Evolutionary conservation across 2,888 invertebrate species (phyloP).

Genomic region (Pterostichus madidus): DNA sequence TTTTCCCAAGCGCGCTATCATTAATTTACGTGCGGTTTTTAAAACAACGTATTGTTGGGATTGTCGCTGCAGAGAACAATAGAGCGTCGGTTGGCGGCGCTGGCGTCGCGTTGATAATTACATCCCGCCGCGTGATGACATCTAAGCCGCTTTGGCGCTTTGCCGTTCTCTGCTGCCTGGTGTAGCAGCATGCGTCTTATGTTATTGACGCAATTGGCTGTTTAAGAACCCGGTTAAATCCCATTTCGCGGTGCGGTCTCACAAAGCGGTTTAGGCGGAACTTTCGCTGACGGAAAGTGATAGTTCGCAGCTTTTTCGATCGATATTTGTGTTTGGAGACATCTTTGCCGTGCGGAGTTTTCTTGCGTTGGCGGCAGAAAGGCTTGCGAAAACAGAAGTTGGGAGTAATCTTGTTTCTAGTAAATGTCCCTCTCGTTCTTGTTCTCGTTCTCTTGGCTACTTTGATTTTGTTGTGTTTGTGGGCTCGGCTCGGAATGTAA

Average conservation of each 20-base stretch:
- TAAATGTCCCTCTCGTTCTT: conserved; percentile 12
- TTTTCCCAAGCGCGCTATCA: conserved; percentile 41
- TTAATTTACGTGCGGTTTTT: conserved; percentile 53
- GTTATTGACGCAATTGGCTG: conserved; percentile 63
- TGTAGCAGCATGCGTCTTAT: conserved; percentile 49
- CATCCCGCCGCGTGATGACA: conserved; percentile 46
- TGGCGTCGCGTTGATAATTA: conserved; percentile 54
- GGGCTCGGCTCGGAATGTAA: conserved; percentile 43
- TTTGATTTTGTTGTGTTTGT: conserved; percentile 53
- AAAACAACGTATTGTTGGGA: conserved; percentile 53
- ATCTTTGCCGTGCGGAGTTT: conserved; percentile 14
- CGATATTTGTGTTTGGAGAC: conserved; percentile 51
- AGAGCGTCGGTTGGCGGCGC: conserved; percentile 33
- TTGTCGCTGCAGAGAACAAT: conserved; percentile 43
- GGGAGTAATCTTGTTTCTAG: conserved; percentile 45
- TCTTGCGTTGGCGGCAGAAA: not conserved
- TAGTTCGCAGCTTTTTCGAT: conserved; percentile 53
- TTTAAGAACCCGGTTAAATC: conserved; percentile 56
- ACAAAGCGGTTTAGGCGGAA: conserved; percentile 52
- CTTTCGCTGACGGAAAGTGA: conserved; percentile 54
- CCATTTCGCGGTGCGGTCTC: conserved; percentile 54
- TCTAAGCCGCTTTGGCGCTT: conserved; percentile 55
- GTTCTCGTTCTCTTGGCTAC: not conserved
- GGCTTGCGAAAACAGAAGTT: not conserved
- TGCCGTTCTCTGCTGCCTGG: not conserved